Conservation (phyloP, 2,113 vertebrate species). For the Rhegmatorhina hoffmannsi region DNA sequence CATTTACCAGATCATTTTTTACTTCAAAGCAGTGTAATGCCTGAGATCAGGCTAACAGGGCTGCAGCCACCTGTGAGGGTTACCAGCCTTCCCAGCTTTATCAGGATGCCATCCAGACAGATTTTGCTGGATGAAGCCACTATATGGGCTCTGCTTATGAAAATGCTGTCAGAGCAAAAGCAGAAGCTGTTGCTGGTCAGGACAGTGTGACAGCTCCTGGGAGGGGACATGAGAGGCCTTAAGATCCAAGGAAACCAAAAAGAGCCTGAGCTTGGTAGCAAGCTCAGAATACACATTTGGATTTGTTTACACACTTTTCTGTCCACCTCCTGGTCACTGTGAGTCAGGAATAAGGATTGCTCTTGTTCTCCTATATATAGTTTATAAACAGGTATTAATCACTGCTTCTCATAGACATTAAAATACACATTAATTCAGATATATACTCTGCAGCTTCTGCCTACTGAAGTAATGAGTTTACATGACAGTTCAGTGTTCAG, state of each 20-base stretch:
- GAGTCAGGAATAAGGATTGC: not conserved
- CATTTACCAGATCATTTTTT: not conserved
- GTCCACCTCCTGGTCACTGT: fast-evolving
- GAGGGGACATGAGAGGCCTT: not conserved
- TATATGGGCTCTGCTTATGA: not conserved
- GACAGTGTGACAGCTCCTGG: not conserved
- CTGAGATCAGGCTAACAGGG: not conserved
- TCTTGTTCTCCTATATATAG: not conserved
- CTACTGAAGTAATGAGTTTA: not conserved
- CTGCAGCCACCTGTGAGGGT: not conserved
- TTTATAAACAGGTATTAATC: not conserved
- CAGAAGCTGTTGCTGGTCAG: not conserved
- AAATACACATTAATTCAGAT: not conserved
- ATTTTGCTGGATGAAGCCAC: not conserved
- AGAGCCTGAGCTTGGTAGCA: not conserved
- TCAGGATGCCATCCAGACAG: not conserved
- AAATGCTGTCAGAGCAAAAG: not conserved
- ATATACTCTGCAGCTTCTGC: not conserved
- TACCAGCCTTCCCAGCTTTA: not conserved
- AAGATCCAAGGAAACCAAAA: not conserved
- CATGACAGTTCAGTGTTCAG: not conserved
- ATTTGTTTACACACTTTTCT: not conserved
- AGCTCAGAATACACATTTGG: not conserved
- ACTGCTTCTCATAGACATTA: not conserved
- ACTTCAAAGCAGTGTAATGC: not conserved